phyloP scores from a whole-genome alignment of 2,113 vertebrate genomes.

The Oriolus oriolus region DNA sequence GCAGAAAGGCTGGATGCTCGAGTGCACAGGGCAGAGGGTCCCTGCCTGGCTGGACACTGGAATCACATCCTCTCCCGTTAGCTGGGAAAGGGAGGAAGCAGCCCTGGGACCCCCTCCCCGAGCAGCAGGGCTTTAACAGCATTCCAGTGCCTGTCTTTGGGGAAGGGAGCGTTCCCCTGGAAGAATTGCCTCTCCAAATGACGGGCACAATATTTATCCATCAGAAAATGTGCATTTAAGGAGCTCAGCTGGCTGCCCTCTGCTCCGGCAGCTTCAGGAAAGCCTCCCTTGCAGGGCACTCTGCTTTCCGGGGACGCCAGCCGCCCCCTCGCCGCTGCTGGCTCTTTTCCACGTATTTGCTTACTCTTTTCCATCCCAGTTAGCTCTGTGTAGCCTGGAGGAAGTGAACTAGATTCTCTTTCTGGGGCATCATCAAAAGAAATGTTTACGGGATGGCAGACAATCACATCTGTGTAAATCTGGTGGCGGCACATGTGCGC shows the following conservation, averaged over 20 bases:
- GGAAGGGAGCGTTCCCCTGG: not conserved
- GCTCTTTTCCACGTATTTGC: slow-evolving; percentile 20
- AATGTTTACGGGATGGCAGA: not conserved
- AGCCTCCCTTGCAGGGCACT: not conserved
- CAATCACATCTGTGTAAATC: not conserved
- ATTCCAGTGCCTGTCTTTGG: not conserved
- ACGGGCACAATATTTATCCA: not conserved
- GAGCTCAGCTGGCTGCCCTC: not conserved
- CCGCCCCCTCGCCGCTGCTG: not conserved
- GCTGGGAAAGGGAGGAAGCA: not conserved
- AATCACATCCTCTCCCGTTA: not conserved
- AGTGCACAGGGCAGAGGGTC: not conserved
- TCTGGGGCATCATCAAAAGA: slow-evolving; percentile 14
- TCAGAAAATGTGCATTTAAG: not conserved
- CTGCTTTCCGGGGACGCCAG: not conserved
- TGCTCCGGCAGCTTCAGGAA: not conserved
- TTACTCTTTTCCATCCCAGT: slow-evolving; percentile 45
- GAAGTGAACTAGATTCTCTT: slow-evolving; percentile 51
- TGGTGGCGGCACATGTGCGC: slow-evolving; percentile 1
- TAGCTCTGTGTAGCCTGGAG: not conserved
- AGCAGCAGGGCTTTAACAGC: not conserved
- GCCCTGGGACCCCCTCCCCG: not conserved
- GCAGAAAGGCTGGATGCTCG: not conserved
- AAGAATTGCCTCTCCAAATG: not conserved
- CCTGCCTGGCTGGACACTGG: not conserved